Evolutionary conservation across 1,140 invertebrate species (phyloP), one percentile per base, ranked within the genome.

Genomic region (Temnothorax longispinosus): DNA sequence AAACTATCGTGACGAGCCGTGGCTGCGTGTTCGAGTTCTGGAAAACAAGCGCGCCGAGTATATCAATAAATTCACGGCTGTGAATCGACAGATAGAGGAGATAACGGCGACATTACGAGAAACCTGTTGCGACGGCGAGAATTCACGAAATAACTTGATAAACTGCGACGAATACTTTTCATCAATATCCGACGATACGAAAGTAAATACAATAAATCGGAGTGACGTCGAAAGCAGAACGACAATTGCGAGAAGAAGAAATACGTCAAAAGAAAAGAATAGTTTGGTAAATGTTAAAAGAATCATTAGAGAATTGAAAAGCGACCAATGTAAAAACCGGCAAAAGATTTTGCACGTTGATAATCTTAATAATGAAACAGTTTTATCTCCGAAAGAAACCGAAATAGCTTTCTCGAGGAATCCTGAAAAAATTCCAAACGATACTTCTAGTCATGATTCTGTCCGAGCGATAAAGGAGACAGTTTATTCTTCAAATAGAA

Each of bases 21-120:
- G 32, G 41, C 13, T 50, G 13, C 44, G 52, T 0, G 56, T n/a
- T 62, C 15, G 67, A 52, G 11, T 6, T 60, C 3, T 50, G 58
- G 11, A 82, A 35, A 52, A 41, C 18, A 84, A 75, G 8, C 80
- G 41, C 11, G 41, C n/a, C 41, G 80, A 84, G 7, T 84, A 75
- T n/a, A 32, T 84, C 13, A 35, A 84, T 21, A 84, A 84, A 75
- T 84, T 84, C 13, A 62, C 69, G 8, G 69, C 80, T 38, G 80
- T 84, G 13, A 74, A 50, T 50, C 54, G 38, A 13, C 80, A 75
- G 69, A 84, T 84, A 47, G 80, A 84, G 21, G 80, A 84, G 18
- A 84, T 84, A 84, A 84, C 80, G 8, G 69, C 69, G 7, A 38
- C 80, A 4, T 32, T 84, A 13, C 56, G 80, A 27, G 80, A 84